Evolutionary conservation across 2,888 invertebrate species (phyloP).

Genomic region (Cantharis rustica): DNA sequence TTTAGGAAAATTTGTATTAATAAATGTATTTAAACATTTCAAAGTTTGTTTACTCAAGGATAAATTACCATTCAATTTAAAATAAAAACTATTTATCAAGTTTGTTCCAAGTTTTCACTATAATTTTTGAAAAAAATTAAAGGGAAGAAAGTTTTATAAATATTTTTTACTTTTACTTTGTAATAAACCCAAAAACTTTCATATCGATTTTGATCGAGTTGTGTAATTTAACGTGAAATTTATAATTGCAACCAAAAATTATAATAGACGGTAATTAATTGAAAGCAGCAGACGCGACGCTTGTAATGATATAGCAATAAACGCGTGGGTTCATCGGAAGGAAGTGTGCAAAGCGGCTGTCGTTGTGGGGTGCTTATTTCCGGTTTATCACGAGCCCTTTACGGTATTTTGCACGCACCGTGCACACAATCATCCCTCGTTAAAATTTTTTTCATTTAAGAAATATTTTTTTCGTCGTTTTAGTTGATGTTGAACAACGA

Average conservation of each 20-base stretch:
- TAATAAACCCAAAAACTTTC: neutral
- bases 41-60: neutral
- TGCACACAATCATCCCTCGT: constrained; percentile 22
- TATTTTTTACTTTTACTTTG: neutral
- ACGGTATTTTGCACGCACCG: constrained; percentile 40
- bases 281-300: constrained; percentile 32
- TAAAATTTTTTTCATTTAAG: neutral
- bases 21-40: neutral
- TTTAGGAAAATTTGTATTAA: neutral
- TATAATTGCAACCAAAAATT: constrained; percentile 23
- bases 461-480: neutral
- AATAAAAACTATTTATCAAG: neutral
- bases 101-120: neutral
- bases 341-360: constrained; percentile 50
- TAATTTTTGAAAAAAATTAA: neutral
- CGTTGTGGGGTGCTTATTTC: constrained; percentile 46
- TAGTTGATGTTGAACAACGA: too few species aligned
- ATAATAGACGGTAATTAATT: constrained; percentile 13
- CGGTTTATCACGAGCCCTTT: constrained; percentile 47
- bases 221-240: constrained; percentile 20
- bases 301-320: constrained; percentile 43
- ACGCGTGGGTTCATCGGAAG: constrained; percentile 40
- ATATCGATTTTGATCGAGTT: neutral
- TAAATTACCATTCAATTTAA: neutral
- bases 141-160: neutral